Evolutionary conservation across 2,797 vertebrate species (phyloP).

Genomic region (Pelochelys cantorii): DNA sequence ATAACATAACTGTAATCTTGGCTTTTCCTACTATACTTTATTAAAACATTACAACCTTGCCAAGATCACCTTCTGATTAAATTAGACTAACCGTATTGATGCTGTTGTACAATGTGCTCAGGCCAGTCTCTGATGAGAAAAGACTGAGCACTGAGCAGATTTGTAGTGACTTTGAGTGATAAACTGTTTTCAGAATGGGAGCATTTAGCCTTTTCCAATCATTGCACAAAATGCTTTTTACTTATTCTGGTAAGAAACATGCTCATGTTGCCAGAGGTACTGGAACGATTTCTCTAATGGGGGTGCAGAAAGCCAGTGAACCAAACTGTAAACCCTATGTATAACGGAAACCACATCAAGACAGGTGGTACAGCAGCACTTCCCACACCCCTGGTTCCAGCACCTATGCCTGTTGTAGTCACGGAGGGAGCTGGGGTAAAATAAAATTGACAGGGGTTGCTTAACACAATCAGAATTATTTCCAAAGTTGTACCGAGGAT

Average conservation of each 20-base stretch:
- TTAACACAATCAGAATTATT: slow-evolving; percentile 56
- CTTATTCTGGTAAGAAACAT: slow-evolving; percentile 29
- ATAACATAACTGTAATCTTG: slow-evolving; percentile 17
- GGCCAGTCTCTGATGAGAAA: slow-evolving; percentile 50
- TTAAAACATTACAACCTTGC: slow-evolving; percentile 69
- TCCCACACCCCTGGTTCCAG: too few species aligned
- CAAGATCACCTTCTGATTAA: slow-evolving; percentile 65
- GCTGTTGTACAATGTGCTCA: neutral
- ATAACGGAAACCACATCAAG: too few species aligned
- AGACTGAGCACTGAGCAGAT: slow-evolving; percentile 54
- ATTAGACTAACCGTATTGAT: slow-evolving; percentile 63
- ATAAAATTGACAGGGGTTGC: slow-evolving; percentile 36
- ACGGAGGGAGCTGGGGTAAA: slow-evolving; percentile 16
- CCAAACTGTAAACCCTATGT: too few species aligned
- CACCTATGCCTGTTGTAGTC: neutral
- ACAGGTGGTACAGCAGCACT: too few species aligned
- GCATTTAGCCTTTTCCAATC: slow-evolving; percentile 33
- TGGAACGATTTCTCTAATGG: neutral
- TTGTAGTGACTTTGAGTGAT: slow-evolving; percentile 67
- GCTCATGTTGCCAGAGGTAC: neutral
- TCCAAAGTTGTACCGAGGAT: slow-evolving; percentile 39
- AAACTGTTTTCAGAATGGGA: slow-evolving; percentile 31
- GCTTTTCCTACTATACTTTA: slow-evolving; percentile 54
- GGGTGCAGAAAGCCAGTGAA: too few species aligned
- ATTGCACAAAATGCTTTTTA: slow-evolving; percentile 49